These are phyloP conservation scores for Laothoe populi DNA, from an alignment of 2,888 invertebrate genomes.

Conservation along the genomic window DNA sequence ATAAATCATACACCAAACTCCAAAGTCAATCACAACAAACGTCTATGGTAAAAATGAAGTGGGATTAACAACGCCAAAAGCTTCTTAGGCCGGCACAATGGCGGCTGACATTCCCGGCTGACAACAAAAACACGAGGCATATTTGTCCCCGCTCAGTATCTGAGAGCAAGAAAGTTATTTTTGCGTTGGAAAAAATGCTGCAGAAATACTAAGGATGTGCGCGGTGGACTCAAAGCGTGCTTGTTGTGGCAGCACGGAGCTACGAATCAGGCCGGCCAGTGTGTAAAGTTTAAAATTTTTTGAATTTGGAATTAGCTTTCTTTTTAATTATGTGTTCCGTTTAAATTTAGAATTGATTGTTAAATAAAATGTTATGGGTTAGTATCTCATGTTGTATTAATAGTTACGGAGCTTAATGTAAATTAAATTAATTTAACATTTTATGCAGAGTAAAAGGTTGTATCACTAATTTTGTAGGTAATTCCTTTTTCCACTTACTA, in stretches of 20 bases:
- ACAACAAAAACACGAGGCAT: conserved; percentile 34
- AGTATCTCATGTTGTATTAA: too few species aligned
- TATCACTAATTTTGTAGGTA: too few species aligned
- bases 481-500: too few species aligned
- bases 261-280: conserved; percentile 5
- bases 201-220: conserved; percentile 44
- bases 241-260: conserved; percentile 29
- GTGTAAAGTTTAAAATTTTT: not conserved
- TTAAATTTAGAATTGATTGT: too few species aligned
- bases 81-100: conserved; percentile 21
- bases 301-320: not conserved
- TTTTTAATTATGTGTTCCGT: too few species aligned
- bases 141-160: conserved; percentile 34
- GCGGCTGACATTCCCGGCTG: conserved; percentile 13
- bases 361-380: too few species aligned
- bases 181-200: conserved; percentile 46
- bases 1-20: too few species aligned
- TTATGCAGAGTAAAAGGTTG: too few species aligned
- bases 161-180: conserved; percentile 50
- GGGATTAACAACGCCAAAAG: conserved; percentile 22
- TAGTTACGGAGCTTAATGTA: too few species aligned
- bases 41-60: conserved; percentile 11
- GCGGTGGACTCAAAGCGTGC: conserved; percentile 57
- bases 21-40: not conserved
- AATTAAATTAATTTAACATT: too few species aligned